phyloP scores from a whole-genome alignment of 2,113 vertebrate genomes.

The Trichomycterus rosablanca region DNA sequence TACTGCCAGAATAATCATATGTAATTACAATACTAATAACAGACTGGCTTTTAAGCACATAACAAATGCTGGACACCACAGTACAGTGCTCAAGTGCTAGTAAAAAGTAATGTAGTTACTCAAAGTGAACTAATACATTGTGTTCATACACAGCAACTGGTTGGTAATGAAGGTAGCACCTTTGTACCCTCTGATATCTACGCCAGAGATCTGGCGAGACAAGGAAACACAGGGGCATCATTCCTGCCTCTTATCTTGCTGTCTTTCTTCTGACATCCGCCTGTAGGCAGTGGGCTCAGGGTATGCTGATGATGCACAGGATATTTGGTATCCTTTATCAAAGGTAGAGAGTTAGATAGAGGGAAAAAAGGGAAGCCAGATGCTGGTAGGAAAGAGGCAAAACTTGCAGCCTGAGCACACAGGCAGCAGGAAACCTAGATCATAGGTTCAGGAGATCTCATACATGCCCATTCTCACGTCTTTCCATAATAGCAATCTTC shows the following conservation, averaged over 20 bases:
- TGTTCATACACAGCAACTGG: no score
- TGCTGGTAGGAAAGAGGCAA: slow-evolving; percentile 30
- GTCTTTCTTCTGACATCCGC: slow-evolving; percentile 64
- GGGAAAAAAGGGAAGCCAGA: slow-evolving; percentile 11
- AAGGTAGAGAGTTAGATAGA: slow-evolving; percentile 39
- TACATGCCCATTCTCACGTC: no score
- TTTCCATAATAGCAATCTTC: no score
- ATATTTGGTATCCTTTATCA: slow-evolving; percentile 63
- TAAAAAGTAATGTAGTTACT: no score
- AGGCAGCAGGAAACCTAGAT: slow-evolving; percentile 10
- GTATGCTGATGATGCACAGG: slow-evolving; percentile 57
- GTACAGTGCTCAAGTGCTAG: no score
- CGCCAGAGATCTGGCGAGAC: slow-evolving; percentile 57
- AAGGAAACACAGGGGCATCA: slow-evolving; percentile 67
- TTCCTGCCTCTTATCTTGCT: slow-evolving; percentile 64
- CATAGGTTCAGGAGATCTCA: no score
- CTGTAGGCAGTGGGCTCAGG: slow-evolving; percentile 56
- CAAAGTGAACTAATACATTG: no score
- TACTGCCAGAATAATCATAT: slow-evolving; percentile 44
- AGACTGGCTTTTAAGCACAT: slow-evolving; percentile 37
- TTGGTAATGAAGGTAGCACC: slow-evolving; percentile 1
- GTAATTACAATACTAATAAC: slow-evolving; percentile 48
- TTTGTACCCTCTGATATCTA: slow-evolving; percentile 55
- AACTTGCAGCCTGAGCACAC: slow-evolving; percentile 14
- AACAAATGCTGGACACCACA: no score